phyloP scores from a whole-genome alignment of 2,113 vertebrate species.

The Rhinolophus ferrumequinum region DNA sequence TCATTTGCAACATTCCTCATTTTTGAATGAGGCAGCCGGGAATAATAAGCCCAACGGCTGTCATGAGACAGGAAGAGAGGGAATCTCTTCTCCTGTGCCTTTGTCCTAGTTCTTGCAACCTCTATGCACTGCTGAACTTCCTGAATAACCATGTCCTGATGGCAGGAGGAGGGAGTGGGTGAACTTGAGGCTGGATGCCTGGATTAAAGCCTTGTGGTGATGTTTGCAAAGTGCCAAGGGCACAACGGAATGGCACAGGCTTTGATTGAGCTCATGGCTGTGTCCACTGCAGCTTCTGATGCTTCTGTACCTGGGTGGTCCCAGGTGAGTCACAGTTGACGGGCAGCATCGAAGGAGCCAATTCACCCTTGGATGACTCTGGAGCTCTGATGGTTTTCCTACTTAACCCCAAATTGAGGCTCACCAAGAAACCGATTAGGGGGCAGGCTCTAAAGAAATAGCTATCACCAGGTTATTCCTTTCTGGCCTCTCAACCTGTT shows the following conservation, averaged over 20 bases:
- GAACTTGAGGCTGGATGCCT: neutral
- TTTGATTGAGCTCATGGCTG: conserved; percentile 7
- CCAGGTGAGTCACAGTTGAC: neutral
- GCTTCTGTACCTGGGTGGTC: neutral
- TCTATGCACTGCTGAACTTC: conserved; percentile 31
- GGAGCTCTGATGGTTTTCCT: neutral
- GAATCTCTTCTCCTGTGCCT: neutral
- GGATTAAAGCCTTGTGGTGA: neutral
- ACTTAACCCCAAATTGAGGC: neutral
- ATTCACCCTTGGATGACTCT: neutral
- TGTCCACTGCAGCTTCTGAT: neutral
- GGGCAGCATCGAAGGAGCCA: neutral
- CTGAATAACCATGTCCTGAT: neutral
- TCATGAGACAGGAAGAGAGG: neutral
- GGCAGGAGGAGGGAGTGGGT: neutral
- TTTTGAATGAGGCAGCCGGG: conserved; percentile 18
- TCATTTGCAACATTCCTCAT: neutral
- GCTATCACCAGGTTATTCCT: neutral
- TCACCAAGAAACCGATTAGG: neutral
- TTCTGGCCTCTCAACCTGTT: neutral
- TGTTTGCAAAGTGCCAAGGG: neutral
- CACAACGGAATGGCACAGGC: neutral
- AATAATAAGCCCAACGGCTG: neutral
- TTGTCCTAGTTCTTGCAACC: conserved; percentile 32
- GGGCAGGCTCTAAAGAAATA: neutral